phyloP scores from a whole-genome alignment of 2,888 invertebrate genomes.

The Hypomecis atomaria region DNA sequence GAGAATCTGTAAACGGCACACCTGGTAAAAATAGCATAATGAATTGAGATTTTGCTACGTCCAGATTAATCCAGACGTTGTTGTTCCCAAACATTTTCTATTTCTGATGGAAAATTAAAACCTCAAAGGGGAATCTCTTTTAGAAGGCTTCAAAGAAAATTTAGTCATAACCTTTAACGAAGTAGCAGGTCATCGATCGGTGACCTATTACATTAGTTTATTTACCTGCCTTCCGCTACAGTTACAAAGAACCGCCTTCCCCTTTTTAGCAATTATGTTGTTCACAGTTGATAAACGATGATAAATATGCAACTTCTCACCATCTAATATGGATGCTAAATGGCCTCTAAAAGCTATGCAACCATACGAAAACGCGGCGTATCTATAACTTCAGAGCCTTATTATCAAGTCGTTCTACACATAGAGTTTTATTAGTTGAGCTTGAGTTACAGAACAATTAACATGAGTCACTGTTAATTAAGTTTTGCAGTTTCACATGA shows the following conservation, averaged over 20 bases:
- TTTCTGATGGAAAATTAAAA: neutral
- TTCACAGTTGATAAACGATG: constrained; percentile 14
- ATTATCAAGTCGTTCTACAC: neutral
- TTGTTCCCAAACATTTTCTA: neutral
- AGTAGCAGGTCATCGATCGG: constrained; percentile 33
- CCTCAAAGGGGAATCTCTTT: neutral
- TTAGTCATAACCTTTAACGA: constrained; percentile 7
- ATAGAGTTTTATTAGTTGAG: neutral
- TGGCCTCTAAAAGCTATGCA: constrained; percentile 9
- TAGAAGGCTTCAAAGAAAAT: neutral
- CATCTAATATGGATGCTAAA: constrained; percentile 9
- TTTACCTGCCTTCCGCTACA: constrained; percentile 4
- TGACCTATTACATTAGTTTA: constrained; percentile 20
- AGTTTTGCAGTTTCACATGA: constrained; percentile 3
- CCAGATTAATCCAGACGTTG: no score
- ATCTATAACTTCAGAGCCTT: no score
- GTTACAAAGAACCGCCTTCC: neutral
- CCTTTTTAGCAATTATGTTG: neutral
- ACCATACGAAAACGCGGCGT: neutral
- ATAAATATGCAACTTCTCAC: constrained; percentile 2
- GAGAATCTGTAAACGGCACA: constrained; percentile 15
- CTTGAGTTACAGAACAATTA: neutral
- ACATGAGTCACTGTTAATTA: constrained; percentile 1
- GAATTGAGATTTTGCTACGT: neutral
- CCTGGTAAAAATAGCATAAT: neutral